A percentile compares a stretch with the other conserved stretches of the same genome.
Evolutionary conservation across 2,888 invertebrate genomes (phyloP).

Genomic region (Cephus rjabovi): DNA sequence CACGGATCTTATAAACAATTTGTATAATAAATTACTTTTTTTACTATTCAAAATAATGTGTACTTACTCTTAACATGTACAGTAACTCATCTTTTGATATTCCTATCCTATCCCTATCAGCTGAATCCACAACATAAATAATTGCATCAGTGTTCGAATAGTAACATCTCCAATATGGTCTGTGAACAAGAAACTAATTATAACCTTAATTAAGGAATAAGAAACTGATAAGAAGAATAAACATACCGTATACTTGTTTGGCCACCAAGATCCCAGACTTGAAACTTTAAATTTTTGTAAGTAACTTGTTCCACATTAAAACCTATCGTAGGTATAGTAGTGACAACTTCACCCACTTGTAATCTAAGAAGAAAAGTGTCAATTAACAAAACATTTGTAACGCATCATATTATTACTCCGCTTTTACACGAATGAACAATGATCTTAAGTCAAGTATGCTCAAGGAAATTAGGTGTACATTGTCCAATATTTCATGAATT

Average conservation of each 20-base stretch:
- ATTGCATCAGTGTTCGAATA: slow-evolving; percentile 99
- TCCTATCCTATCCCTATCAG: slow-evolving; percentile 98
- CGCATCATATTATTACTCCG: background rate
- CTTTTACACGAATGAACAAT: background rate
- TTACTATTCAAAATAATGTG: background rate
- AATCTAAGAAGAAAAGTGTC: slow-evolving; percentile 68
- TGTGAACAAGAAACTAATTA: slow-evolving; percentile 65
- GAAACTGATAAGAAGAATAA: background rate
- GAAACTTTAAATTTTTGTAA: slow-evolving; percentile 99
- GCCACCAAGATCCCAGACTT: slow-evolving; percentile 99
- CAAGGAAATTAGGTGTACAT: background rate
- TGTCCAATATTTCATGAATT: background rate
- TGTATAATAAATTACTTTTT: background rate
- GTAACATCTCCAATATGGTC: slow-evolving; percentile 99
- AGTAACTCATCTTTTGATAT: slow-evolving; percentile 98
- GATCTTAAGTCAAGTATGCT: background rate
- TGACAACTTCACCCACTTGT: slow-evolving; percentile 98
- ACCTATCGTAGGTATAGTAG: slow-evolving; percentile 98
- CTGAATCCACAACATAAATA: slow-evolving; percentile 99
- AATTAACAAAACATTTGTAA: background rate
- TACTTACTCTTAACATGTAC: slow-evolving; percentile 93
- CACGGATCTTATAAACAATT: background rate
- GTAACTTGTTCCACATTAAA: slow-evolving; percentile 99
- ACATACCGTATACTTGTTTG: slow-evolving; percentile 96
- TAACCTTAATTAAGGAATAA: slow-evolving; percentile 9